Evolutionary conservation across 2,797 vertebrate species (phyloP), one percentile per base, ranked within the genome.

Genomic region (Platalea minor): DNA sequence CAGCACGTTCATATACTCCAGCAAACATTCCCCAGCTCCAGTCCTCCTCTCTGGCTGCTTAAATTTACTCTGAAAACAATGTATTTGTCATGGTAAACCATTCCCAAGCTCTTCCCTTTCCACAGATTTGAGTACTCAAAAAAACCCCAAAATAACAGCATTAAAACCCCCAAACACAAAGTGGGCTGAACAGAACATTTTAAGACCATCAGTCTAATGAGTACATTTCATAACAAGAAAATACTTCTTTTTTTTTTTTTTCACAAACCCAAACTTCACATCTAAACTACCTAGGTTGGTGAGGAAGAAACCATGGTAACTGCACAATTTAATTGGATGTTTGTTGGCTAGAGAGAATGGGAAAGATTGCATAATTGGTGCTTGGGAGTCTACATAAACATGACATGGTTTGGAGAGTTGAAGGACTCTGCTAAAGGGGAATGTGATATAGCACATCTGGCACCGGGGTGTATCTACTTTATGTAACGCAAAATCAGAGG

Each of bases 261-360:
- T 50, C 59, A 81, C 43, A 37, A 82, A 31, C 16, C 29, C 76
- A 78, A 63, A 81, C 70, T 67, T 75, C 85, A 70, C 77, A 72
- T 94, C 76, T 69, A 37, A 94, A 39, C 65, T 79, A 91, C 84
- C 86, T 78, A 77, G 59, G 75, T 18, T 83, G 64, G 72, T 83
- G 78, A 91, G 90, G 68, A 80, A 59, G 90, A 95, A 96, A 95
- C 96, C 94, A 95, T 91, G 86, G 93, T 18, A 95, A 95, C 95
- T 78, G 94, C 88, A 65, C 68, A 59, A 48, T 89, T 95, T 93
- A 91, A 81, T 33, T 80, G 94, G 80, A 54, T 61, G 80, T 76
- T 83, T 96, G 67, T 46, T 95, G 86, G 93, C 88, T n/a, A 41
- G 35, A 73, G 70, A 91, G 80, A 84, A 82, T 63, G 73, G 91